A percentile compares a stretch with the other conserved stretches of the same genome.
Evolutionary conservation across 1,140 invertebrate genomes (phyloP).

Genomic region (Orchestia grillus): DNA sequence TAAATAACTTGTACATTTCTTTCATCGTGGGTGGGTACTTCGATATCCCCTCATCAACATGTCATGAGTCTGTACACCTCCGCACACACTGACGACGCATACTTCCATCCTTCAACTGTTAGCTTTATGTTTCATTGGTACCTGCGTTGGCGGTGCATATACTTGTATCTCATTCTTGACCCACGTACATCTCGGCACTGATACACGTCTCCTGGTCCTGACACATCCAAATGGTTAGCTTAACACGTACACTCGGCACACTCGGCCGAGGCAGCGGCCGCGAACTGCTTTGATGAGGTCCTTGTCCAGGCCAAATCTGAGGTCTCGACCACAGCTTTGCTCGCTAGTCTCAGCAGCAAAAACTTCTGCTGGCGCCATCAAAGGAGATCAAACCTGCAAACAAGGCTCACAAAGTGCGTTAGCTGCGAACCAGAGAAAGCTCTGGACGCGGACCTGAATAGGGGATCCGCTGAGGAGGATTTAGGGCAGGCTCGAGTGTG

Average conservation of each 20-base stretch:
- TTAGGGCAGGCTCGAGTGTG: no score
- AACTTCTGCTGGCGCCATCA: not conserved
- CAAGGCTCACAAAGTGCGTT: not conserved
- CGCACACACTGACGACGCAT: no score
- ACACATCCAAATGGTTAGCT: not conserved
- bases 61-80: no score
- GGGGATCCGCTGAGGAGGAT: not conserved
- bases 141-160: not conserved
- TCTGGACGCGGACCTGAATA: not conserved
- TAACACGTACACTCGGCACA: not conserved
- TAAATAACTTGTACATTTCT: no score
- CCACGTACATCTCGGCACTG: not conserved
- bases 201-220: not conserved
- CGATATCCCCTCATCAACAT: no score
- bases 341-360: not conserved
- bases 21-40: no score
- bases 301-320: not conserved
- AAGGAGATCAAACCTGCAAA: not conserved
- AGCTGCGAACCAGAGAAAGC: not conserved
- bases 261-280: not conserved
- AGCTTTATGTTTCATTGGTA: not conserved
- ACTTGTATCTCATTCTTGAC: not conserved
- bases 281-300: not conserved
- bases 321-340: not conserved
- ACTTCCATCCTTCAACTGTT: not conserved